phyloP scores from a whole-genome alignment of 1,140 invertebrate species.

The Lepidurus packardi region DNA sequence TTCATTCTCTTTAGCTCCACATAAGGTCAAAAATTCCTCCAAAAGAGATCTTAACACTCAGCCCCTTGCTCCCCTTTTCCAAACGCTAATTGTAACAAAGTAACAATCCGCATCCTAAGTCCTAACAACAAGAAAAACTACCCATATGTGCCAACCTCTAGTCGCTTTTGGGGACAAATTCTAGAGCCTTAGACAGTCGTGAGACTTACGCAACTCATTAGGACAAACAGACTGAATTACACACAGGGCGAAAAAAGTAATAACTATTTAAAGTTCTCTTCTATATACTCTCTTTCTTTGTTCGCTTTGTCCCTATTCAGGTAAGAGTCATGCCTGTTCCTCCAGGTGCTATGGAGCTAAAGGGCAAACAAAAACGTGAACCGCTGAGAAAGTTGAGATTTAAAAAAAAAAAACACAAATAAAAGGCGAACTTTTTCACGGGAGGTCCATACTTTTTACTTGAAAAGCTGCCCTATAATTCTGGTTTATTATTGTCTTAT shows the following conservation, averaged over 20 bases:
- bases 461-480: too few relatives aligned
- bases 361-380: neutral
- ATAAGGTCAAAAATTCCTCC: too few relatives aligned
- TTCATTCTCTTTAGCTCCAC: too few relatives aligned
- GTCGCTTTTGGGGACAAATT: neutral
- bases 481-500: too few relatives aligned
- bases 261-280: neutral
- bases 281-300: neutral
- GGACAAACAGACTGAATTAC: neutral
- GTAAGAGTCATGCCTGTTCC: neutral
- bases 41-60: too few relatives aligned
- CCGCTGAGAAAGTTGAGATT: neutral
- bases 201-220: conserved; percentile 4
- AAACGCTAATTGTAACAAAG: too few relatives aligned
- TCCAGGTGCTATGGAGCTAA: neutral
- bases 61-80: neutral
- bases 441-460: too few relatives aligned
- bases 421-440: too few relatives aligned
- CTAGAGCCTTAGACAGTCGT: neutral
- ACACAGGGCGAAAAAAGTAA: neutral
- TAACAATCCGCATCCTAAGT: neutral
- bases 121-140: neutral
- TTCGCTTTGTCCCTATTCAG: neutral
- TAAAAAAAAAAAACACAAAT: neutral
- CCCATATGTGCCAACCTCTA: neutral